phyloP scores from a whole-genome alignment of 2,113 vertebrate genomes.

The Oncorhynchus masou region DNA sequence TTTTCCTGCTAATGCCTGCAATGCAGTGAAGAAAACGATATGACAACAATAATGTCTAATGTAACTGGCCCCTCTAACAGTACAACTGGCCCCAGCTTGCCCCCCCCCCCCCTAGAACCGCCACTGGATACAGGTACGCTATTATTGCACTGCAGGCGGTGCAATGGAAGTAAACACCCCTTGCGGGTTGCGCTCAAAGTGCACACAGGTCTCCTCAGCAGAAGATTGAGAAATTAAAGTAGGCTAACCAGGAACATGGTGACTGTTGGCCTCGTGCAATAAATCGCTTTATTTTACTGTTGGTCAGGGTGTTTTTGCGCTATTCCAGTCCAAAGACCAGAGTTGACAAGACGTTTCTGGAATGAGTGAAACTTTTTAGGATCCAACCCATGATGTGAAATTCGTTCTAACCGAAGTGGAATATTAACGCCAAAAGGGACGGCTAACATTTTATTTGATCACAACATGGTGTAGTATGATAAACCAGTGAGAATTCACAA shows the following conservation, averaged over 20 bases:
- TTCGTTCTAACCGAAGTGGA: neutral
- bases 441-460: neutral
- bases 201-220: too few species aligned
- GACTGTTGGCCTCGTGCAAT: neutral
- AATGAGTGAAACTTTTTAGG: neutral
- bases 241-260: conserved; percentile 18
- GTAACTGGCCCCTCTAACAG: too few species aligned
- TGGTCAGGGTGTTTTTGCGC: neutral
- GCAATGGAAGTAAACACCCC: too few species aligned
- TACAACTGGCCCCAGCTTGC: too few species aligned
- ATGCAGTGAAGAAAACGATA: too few species aligned
- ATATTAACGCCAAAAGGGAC: neutral
- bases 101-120: too few species aligned
- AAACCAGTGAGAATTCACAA: conserved; percentile 8
- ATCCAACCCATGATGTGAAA: neutral
- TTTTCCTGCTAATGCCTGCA: too few species aligned
- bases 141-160: too few species aligned
- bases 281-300: conserved; percentile 12
- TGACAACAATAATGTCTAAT: too few species aligned
- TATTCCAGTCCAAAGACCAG: neutral
- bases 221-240: too few species aligned
- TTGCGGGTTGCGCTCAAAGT: too few species aligned
- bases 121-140: too few species aligned
- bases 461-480: conserved; percentile 13
- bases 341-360: neutral